phyloP scores from a whole-genome alignment of 2,797 vertebrate genomes.

The Tinamus major region DNA sequence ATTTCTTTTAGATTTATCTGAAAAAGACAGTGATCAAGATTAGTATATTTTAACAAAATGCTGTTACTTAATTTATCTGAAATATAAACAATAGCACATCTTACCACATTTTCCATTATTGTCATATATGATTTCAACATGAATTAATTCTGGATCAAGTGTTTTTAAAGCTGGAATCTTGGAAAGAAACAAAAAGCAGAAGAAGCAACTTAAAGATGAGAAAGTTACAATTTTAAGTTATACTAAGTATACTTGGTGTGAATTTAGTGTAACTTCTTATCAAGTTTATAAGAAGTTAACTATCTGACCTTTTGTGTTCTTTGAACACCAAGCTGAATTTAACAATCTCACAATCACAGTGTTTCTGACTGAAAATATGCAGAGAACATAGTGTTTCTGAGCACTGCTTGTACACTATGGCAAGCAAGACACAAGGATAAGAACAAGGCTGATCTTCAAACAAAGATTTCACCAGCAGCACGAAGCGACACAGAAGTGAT shows the following conservation, averaged over 20 bases:
- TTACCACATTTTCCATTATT: conserved; percentile 79
- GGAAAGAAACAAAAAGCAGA: conserved; percentile 37
- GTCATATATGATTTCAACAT: conserved; percentile 81
- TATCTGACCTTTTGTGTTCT: not conserved
- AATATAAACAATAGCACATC: not conserved
- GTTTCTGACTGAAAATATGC: not conserved
- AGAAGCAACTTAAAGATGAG: conserved; percentile 1
- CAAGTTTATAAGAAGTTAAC: not conserved
- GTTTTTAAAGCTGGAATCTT: conserved; percentile 83
- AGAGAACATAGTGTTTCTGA: not conserved
- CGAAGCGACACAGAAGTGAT: not conserved
- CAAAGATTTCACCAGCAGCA: not conserved
- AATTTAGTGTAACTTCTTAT: too few relatives aligned
- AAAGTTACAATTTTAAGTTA: not conserved
- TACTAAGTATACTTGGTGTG: too few relatives aligned
- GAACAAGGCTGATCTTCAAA: not conserved
- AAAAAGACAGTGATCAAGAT: conserved; percentile 25
- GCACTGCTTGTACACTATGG: not conserved
- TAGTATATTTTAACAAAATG: not conserved
- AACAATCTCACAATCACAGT: not conserved
- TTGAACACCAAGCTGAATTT: not conserved
- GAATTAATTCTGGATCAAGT: conserved; percentile 83
- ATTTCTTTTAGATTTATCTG: conserved; percentile 74
- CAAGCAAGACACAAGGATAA: not conserved
- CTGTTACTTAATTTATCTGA: not conserved